phyloP scores from a whole-genome alignment of 2,797 vertebrate genomes.

The Amniataba percoides region DNA sequence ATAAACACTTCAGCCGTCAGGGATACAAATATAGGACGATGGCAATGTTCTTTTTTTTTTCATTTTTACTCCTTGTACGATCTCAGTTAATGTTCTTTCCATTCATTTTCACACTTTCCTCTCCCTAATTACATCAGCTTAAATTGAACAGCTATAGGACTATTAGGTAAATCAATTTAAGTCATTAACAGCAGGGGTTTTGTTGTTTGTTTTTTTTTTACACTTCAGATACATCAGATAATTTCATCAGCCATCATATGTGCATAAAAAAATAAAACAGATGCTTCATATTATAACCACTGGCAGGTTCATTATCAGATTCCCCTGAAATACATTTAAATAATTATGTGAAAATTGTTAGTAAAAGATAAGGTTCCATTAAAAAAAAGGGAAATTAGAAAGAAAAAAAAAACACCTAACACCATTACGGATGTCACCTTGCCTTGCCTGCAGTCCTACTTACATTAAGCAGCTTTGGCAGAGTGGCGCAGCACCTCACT shows the following conservation, averaged over 20 bases:
- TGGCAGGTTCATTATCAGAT: constrained; percentile 25
- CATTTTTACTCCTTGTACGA: constrained; percentile 23
- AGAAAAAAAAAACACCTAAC: neutral
- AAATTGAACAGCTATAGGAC: constrained; percentile 41
- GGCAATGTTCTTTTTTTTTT: constrained; percentile 6
- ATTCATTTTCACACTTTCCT: constrained; percentile 38
- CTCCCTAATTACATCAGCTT: constrained; percentile 34
- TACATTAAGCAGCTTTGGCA: constrained; percentile 37
- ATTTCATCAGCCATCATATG: constrained; percentile 24
- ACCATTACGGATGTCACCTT: constrained; percentile 18
- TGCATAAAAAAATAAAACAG: constrained; percentile 33
- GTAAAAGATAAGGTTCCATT: constrained; percentile 29
- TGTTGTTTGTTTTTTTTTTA: constrained; percentile 17
- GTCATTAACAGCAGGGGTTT: constrained; percentile 21
- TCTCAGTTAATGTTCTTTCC: constrained; percentile 25
- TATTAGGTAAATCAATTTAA: constrained; percentile 48
- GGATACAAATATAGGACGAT: constrained; percentile 13
- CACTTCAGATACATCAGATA: constrained; percentile 27
- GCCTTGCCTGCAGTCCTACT: constrained; percentile 20
- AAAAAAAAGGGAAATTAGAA: constrained; percentile 13
- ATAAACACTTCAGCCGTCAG: constrained; percentile 26
- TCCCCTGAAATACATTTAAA: constrained; percentile 17
- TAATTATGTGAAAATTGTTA: constrained; percentile 27
- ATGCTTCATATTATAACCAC: constrained; percentile 36
- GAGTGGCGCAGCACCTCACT: constrained; percentile 46